Percentiles rank a stretch among this genome's conserved stretches.
These are phyloP conservation scores for Euwallacea similis DNA, from an alignment of 1,140 invertebrate genomes.

Conservation along the genomic window DNA sequence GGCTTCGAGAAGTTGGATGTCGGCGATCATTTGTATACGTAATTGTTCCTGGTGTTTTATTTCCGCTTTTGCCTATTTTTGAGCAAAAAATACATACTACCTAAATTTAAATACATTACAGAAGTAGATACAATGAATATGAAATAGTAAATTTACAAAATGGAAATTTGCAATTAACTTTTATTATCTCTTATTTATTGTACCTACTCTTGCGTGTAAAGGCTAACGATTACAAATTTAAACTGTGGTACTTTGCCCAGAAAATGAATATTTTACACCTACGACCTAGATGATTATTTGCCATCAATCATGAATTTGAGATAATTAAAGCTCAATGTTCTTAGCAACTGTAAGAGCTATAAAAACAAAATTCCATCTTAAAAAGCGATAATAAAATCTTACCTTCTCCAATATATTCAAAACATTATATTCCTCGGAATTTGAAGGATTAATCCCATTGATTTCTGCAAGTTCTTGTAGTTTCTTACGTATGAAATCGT, in stretches of 20 bases:
- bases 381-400: neutral
- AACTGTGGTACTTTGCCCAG: neutral
- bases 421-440: conserved; percentile 16
- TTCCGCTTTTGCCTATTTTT: conserved; percentile 13
- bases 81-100: neutral
- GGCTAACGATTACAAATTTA: too few species aligned
- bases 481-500: conserved; percentile 34
- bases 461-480: conserved; percentile 30
- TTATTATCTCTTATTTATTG: too few species aligned
- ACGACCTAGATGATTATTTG: too few species aligned
- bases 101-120: neutral
- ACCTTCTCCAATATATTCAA: conserved; percentile 21
- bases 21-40: neutral
- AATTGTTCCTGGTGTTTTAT: conserved; percentile 15
- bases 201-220: too few species aligned
- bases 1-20: conserved; percentile 5
- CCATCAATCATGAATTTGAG: neutral
- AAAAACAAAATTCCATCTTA: neutral
- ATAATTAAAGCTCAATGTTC: too few species aligned
- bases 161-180: too few species aligned
- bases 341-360: too few species aligned
- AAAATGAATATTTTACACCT: too few species aligned
- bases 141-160: too few species aligned
- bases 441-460: conserved; percentile 8
- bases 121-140: too few species aligned